Percentiles rank a stretch among this genome's conserved stretches.
Evolutionary conservation across 2,888 invertebrate genomes (phyloP).

Genomic region (Cosmorhoe ocellata): DNA sequence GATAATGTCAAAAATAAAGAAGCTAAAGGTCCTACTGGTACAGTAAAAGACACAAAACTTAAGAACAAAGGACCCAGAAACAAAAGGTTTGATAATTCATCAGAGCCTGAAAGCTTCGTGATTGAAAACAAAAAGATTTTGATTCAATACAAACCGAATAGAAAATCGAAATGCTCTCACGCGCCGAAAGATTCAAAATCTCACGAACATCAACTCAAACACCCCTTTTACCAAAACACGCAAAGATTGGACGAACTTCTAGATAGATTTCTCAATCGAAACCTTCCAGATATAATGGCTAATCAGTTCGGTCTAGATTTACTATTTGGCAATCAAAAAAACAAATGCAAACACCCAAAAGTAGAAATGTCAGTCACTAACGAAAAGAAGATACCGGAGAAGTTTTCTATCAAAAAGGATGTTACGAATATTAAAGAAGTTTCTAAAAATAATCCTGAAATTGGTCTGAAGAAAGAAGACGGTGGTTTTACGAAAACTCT

Average conservation of each 20-base stretch:
- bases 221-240: slow-evolving; percentile 62
- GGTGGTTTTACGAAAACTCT: slow-evolving; percentile 1
- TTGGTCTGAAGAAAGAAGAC: neutral
- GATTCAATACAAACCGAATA: slow-evolving; percentile 48
- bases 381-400: neutral
- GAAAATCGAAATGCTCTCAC: slow-evolving; percentile 59
- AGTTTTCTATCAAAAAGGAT: neutral
- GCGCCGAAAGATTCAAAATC: slow-evolving; percentile 47
- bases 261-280: slow-evolving; percentile 50
- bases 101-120: slow-evolving; percentile 44
- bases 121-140: slow-evolving; percentile 56
- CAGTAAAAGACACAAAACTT: neutral
- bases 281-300: slow-evolving; percentile 39
- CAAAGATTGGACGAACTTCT: slow-evolving; percentile 58
- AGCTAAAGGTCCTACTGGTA: neutral
- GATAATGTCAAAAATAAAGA: slow-evolving; percentile 3
- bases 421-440: neutral
- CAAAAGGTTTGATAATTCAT: slow-evolving; percentile 34
- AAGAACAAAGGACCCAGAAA: slow-evolving; percentile 1
- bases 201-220: slow-evolving; percentile 56
- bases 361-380: neutral
- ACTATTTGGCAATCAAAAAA: slow-evolving; percentile 33
- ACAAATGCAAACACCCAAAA: slow-evolving; percentile 36
- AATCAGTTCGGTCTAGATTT: slow-evolving; percentile 42
- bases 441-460: neutral